Base-by-base conservation (phyloP, 2,888 invertebrate species). In the Euplagia quadripunctaria region DNA sequence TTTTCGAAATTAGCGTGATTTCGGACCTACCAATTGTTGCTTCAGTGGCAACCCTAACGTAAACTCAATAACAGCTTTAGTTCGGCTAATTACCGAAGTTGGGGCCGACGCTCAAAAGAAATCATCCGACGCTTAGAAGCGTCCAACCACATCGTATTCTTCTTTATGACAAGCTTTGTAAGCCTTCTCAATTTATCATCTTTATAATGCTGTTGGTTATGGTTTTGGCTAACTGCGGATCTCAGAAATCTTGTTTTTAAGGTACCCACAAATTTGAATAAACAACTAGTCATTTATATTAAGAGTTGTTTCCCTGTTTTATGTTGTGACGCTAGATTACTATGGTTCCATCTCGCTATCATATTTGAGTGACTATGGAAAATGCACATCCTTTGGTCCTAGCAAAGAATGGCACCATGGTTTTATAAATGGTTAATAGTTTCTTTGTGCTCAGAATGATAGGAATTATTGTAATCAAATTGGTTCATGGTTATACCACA, bases 71-170 rank as follows among this genome's bases (percentile, higher is more conserved):
- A 82, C 69, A 74, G 58, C 77, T 73, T 79, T 80, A 80, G 78
- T 76, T 74, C 58, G 64, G 70, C 81, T 83, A 88, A 87, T 88
- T 86, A 82, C 72, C 61, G 66, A 86, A 85, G 78, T 87, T 86
- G 46, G 72, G 79, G 79, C 79, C 83, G 80, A 83, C 74, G 77
- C 72, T 76, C 73, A 80, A 87, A 84, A 84, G 81, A 85, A 87
- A 82, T 76, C 78, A 77, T 81, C 68, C 63, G 46, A 42, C 52
- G 12, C 43, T 67, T 17, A 64, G 61, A 68, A 64, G 41, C 74
- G 64, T 66, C 20, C 42, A 75, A 71, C 71, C 72, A 72, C 67
- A 31, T 64, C 64, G 72, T 74, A 64, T 73, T 55, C 58, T 51
- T 69, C 74, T 79, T 75, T 66, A 70, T 76, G 66, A 67, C 55